These are phyloP conservation scores for Lasioglossum oenotherae DNA, from an alignment of 2,888 invertebrate species.

Conservation along the genomic window DNA sequence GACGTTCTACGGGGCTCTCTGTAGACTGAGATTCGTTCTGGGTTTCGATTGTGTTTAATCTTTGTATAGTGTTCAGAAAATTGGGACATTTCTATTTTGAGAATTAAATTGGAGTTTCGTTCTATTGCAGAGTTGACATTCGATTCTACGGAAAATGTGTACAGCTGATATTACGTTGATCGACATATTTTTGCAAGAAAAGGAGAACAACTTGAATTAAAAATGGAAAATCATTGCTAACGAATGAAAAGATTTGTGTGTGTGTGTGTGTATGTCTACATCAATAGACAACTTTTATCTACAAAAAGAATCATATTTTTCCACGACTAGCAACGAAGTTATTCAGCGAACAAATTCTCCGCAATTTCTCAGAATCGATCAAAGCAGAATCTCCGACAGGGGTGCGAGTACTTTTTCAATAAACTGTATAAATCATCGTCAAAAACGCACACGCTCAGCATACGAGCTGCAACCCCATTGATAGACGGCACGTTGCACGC, in stretches of 20 bases:
- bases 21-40: background rate
- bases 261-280: too few relatives aligned
- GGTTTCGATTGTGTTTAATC: background rate
- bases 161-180: background rate
- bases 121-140: background rate
- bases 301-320: background rate
- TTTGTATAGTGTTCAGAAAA: background rate
- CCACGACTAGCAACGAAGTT: background rate
- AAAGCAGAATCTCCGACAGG: constrained; percentile 34
- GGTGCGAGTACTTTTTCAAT: constrained; percentile 50
- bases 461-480: background rate
- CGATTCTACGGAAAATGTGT: background rate
- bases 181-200: background rate
- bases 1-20: background rate
- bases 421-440: constrained; percentile 66
- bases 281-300: background rate
- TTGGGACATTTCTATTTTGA: background rate
- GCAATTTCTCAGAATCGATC: background rate
- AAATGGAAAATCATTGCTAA: background rate
- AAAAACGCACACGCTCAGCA: constrained; percentile 51
- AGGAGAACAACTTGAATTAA: background rate
- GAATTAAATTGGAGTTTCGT: background rate
- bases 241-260: too few relatives aligned
- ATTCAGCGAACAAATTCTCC: background rate
- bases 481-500: constrained; percentile 37